phyloP scores from a whole-genome alignment of 2,888 invertebrate genomes.

The Xylota sylvarum region DNA sequence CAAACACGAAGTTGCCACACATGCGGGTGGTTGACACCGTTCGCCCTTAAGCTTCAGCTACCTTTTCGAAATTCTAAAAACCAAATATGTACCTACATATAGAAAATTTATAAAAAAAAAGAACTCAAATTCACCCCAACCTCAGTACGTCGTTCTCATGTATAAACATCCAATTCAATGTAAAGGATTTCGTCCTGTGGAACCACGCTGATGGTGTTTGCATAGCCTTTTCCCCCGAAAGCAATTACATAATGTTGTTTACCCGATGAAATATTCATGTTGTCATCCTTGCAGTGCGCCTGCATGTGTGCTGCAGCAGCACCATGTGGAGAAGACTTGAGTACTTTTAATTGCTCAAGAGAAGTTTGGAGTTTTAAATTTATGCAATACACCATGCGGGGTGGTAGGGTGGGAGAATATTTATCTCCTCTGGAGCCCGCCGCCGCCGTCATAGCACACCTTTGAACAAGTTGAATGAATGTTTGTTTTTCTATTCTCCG shows the following conservation, averaged over 20 bases:
- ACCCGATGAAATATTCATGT: slow-evolving; percentile 70
- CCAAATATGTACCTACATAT: too few species aligned
- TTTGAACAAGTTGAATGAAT: slow-evolving; percentile 42
- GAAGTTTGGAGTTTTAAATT: slow-evolving; percentile 41
- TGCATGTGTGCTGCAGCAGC: slow-evolving; percentile 20
- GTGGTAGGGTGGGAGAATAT: background rate
- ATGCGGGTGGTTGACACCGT: slow-evolving; percentile 55
- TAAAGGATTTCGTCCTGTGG: slow-evolving; percentile 46
- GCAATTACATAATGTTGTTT: slow-evolving; percentile 69
- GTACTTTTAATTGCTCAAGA: slow-evolving; percentile 69
- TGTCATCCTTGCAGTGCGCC: slow-evolving; percentile 38
- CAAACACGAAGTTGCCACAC: slow-evolving; percentile 25
- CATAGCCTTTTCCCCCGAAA: slow-evolving; percentile 37
- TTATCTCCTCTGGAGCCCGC: slow-evolving; percentile 2
- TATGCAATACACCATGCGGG: slow-evolving; percentile 8
- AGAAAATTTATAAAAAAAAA: slow-evolving; percentile 1
- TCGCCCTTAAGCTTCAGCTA: slow-evolving; percentile 4
- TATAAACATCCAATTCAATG: background rate
- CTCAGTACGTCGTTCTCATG: background rate
- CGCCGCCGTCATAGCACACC: background rate
- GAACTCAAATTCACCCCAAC: slow-evolving; percentile 12
- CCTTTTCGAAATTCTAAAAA: slow-evolving; percentile 8
- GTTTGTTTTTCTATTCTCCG: slow-evolving; percentile 41
- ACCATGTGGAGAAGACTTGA: slow-evolving; percentile 37
- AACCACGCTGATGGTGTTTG: slow-evolving; percentile 24